Evolutionary conservation across 1,140 invertebrate genomes (phyloP), one percentile per base, ranked within the genome.

Genomic region (Zaprionus taronus): DNA sequence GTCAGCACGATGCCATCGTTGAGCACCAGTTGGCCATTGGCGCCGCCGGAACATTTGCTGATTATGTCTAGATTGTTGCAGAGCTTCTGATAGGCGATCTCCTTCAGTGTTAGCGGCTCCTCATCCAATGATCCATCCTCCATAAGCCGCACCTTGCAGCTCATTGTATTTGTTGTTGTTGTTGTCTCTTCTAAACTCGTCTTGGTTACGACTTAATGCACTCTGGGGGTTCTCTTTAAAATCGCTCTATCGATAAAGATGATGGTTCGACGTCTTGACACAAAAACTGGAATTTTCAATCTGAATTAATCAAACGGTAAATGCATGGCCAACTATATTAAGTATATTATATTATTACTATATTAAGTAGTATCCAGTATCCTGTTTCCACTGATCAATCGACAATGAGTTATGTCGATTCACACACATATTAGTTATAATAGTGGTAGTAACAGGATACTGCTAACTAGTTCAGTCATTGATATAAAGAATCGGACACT

Each of bases 31-130:
- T 82, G 62, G 4, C 81, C 85, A 28, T 44, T 65, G 11, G 80
- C 60, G 11, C 78, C 62, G 28, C 28, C 28, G 28, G 28, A 31
- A 34, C 26, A 66, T 17, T 55, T 17, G 34, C 95, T 95, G 65
- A 96, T 94, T 12, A 95, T 94, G 57, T 95, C 93, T n/a, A 95
- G 79, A 92, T 96, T 93, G 75, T 95, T 94, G 68, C 95, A 94
- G 41, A 96, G 94, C 81, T 94, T 95, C 76, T 94, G 94, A 75
- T 95, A 95, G 79, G 95, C 95, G 11, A 95, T 93, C 78, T 96
- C 94, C 44, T 95, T 93, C 9, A 96, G 90, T 26, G 93, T 93
- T 34, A 92, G 74, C 38, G 91, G 83, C 67, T 93, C 92, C 78
- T 92, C 91, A 57, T 93, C 91, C 47, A 93, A 69, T 28, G 82